A percentile compares a stretch with the other conserved stretches of the same genome.
Evolutionary conservation across 2,113 vertebrate genomes (phyloP).

Genomic region (Pardalotus punctatus): DNA sequence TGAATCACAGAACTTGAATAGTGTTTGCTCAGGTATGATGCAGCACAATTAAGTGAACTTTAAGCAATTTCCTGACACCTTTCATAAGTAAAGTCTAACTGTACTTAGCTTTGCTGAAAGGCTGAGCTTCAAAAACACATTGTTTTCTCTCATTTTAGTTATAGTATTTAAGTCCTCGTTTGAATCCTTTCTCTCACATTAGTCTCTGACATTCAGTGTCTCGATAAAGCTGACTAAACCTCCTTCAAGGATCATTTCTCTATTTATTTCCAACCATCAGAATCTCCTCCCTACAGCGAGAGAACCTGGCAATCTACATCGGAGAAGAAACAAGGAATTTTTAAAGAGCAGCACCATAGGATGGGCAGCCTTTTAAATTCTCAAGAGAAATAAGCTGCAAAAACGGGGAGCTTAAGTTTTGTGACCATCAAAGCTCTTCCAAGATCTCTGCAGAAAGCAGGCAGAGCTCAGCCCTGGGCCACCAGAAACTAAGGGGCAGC

Average conservation of each 20-base stretch:
- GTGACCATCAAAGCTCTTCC: rapidly evolving
- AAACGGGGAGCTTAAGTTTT: rapidly evolving
- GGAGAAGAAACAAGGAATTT: not conserved
- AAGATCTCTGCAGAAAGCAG: not conserved
- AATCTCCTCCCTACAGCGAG: rapidly evolving
- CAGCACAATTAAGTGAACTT: not conserved
- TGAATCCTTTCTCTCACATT: not conserved
- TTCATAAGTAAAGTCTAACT: not conserved
- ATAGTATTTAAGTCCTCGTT: not conserved
- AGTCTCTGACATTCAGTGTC: not conserved
- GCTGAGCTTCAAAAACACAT: not conserved
- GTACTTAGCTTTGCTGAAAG: not conserved
- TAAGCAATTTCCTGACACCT: not conserved
- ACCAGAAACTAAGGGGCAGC: rapidly evolving
- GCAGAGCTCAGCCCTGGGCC: no score
- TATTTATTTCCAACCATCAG: not conserved
- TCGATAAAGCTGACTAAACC: not conserved
- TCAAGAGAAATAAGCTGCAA: not conserved
- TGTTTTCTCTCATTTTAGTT: not conserved
- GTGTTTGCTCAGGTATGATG: not conserved
- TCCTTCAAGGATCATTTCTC: not conserved
- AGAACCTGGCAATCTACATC: not conserved
- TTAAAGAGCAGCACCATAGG: not conserved
- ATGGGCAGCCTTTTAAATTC: not conserved
- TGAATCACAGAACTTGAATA: no score